Percentiles rank a stretch among this genome's conserved stretches.
Conservation (phyloP, 2,113 vertebrate genomes). For the Pseudolaguvia tuberculata region DNA sequence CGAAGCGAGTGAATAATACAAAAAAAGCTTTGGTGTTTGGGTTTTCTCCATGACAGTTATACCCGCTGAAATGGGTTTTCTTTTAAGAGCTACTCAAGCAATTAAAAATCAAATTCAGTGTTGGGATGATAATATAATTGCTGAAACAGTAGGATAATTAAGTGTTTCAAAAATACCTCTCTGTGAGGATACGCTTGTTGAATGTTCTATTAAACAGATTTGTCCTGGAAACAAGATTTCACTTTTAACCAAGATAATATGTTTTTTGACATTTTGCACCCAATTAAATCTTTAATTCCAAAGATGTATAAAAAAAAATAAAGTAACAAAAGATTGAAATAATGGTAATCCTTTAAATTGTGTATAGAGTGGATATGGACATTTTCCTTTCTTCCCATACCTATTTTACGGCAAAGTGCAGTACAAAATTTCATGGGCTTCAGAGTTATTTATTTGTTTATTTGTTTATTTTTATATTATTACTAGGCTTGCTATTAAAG, state of each 20-base stretch:
- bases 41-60: conserved; percentile 24
- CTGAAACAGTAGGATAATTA: conserved; percentile 59
- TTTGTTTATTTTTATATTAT: background rate
- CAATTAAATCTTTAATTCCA: conserved; percentile 29
- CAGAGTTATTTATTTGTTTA: background rate
- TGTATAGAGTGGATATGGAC: conserved; percentile 9
- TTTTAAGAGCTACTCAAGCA: conserved; percentile 54
- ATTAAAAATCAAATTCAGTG: conserved; percentile 62
- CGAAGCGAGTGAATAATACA: conserved; percentile 44
- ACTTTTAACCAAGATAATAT: conserved; percentile 56
- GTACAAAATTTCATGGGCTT: conserved; percentile 17
- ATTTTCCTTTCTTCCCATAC: conserved; percentile 28
- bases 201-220: conserved; percentile 48
- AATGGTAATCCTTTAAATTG: background rate
- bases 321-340: background rate
- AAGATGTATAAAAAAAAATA: conserved; percentile 18
- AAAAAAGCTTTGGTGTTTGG: conserved; percentile 34
- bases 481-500: background rate
- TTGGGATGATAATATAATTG: conserved; percentile 46
- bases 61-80: conserved; percentile 38
- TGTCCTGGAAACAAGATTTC: conserved; percentile 54
- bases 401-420: conserved; percentile 5
- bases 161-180: conserved; percentile 47
- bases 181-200: conserved; percentile 43
- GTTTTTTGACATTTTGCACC: conserved; percentile 40